Evolutionary conservation across 2,113 vertebrate genomes (phyloP).

Genomic region (Tautogolabrus adspersus): DNA sequence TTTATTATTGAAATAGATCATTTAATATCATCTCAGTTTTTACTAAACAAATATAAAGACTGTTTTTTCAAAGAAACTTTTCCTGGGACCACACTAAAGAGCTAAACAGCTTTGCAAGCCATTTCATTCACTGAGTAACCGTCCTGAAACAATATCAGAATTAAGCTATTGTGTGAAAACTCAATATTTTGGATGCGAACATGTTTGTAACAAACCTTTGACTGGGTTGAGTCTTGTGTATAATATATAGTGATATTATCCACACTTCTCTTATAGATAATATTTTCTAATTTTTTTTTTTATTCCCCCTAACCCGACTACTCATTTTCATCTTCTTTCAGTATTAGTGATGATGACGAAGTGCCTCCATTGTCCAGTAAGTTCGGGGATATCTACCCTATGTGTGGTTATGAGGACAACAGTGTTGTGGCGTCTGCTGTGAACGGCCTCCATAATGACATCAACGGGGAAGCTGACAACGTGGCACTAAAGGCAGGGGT

Average conservation of each 20-base stretch:
- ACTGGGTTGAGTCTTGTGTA: neutral
- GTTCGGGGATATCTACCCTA: conserved; percentile 91
- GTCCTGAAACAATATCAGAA: too few species aligned
- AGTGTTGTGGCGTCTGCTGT: conserved; percentile 86
- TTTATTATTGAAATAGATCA: too few species aligned
- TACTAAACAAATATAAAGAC: too few species aligned
- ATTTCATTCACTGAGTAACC: too few species aligned
- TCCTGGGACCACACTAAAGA: too few species aligned
- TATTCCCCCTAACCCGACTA: neutral
- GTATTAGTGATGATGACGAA: conserved; percentile 89
- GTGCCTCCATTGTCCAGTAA: conserved; percentile 91
- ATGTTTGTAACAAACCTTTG: too few species aligned
- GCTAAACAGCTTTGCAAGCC: too few species aligned
- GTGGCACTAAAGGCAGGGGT: conserved; percentile 90
- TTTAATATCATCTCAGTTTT: too few species aligned
- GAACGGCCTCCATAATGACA: conserved; percentile 90
- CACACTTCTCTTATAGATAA: neutral
- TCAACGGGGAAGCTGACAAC: conserved; percentile 89
- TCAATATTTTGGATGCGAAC: neutral
- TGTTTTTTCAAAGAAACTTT: too few species aligned
- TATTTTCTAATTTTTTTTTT: neutral
- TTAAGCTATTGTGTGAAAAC: too few species aligned
- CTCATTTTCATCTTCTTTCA: conserved; percentile 65
- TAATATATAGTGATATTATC: neutral
- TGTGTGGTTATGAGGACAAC: conserved; percentile 89